A percentile compares a stretch with the other conserved stretches of the same genome.
Conservation (phyloP, 2,888 invertebrate species). For the Schizaphis graminum region DNA sequence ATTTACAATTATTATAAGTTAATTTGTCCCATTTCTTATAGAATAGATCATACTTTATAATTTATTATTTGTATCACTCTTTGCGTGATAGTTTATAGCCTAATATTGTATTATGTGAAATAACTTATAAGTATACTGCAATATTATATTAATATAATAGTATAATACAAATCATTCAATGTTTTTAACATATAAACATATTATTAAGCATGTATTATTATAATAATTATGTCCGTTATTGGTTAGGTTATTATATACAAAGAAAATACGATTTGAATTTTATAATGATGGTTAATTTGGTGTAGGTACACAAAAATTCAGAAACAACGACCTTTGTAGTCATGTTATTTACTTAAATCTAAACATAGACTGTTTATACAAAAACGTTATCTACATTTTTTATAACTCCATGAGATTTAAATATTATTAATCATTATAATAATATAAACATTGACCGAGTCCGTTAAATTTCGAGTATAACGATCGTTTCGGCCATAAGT, state of each 20-base stretch:
- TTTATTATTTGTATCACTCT: background rate
- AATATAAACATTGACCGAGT: background rate
- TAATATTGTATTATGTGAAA: background rate
- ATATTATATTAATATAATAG: background rate
- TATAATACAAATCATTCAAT: background rate
- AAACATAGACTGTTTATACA: background rate
- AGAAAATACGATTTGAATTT: background rate
- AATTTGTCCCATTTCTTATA: background rate
- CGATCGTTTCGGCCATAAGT: background rate
- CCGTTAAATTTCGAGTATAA: background rate
- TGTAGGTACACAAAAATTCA: background rate
- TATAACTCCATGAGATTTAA: background rate
- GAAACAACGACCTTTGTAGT: conserved; percentile 32
- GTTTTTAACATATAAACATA: background rate
- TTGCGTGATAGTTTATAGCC: background rate
- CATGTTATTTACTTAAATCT: background rate
- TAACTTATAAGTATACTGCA: background rate
- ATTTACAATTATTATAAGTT: too few species aligned
- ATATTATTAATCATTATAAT: background rate
- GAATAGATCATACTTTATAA: background rate
- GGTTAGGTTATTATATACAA: background rate
- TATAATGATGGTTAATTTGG: background rate
- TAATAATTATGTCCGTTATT: background rate
- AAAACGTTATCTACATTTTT: background rate
- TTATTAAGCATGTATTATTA: background rate